These are phyloP conservation scores for Calliphora vicina DNA, from an alignment of 1,140 invertebrate genomes.

Conservation along the genomic window DNA sequence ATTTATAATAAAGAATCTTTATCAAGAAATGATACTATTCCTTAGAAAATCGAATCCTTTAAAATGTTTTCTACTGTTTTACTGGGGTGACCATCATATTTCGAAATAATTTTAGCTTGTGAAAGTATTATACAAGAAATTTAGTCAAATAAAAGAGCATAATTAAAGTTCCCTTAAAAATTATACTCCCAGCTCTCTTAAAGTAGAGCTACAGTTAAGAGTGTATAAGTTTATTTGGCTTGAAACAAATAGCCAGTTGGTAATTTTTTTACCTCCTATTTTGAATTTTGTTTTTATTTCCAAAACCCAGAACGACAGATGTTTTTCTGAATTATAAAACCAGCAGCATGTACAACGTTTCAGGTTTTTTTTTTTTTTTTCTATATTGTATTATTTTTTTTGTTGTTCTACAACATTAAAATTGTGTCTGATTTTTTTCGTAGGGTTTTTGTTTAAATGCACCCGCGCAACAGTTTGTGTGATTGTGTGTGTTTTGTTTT, in stretches of 20 bases:
- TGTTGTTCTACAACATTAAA: not conserved
- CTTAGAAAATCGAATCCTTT: no score
- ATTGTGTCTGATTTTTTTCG: not conserved
- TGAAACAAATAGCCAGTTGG: not conserved
- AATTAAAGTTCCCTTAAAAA: no score
- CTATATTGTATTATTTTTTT: not conserved
- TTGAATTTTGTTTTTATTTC: not conserved
- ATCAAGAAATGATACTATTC: no score
- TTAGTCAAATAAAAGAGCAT: no score
- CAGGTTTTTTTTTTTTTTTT: not conserved
- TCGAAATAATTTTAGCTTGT: no score
- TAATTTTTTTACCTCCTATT: not conserved
- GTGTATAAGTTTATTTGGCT: no score
- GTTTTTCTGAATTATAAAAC: slow-evolving; percentile 28
- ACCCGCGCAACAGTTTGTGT: slow-evolving; percentile 15
- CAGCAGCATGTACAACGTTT: not conserved
- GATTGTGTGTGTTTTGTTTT: not conserved
- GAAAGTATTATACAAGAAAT: no score
- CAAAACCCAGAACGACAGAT: slow-evolving; percentile 29
- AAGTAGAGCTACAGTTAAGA: no score
- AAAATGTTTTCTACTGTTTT: no score
- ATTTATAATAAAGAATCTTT: no score
- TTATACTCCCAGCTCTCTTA: no score
- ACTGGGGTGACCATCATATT: no score
- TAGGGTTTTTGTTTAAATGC: not conserved